Conservation (phyloP, 1,140 invertebrate genomes). For the Drosophila insularis region DNA sequence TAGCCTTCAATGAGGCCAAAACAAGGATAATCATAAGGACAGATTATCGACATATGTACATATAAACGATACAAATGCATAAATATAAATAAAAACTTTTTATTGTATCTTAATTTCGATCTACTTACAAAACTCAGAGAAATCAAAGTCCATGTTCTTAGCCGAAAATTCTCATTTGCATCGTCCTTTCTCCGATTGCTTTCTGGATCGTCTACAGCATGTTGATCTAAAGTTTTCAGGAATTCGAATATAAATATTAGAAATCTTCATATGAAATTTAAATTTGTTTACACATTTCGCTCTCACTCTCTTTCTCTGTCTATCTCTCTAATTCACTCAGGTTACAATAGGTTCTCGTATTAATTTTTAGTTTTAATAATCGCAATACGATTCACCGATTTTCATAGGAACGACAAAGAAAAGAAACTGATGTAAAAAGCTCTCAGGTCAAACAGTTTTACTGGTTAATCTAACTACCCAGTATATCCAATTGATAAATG, state of each 20-base stretch:
- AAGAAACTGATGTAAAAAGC: neutral
- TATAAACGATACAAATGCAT: neutral
- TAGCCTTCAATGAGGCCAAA: conserved; percentile 46
- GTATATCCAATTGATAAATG: neutral
- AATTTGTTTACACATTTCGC: neutral
- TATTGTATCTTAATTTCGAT: conserved; percentile 29
- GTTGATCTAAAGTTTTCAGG: neutral
- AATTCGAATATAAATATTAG: neutral
- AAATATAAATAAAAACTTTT: conserved; percentile 25
- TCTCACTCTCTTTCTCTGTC: neutral
- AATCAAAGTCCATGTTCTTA: conserved; percentile 72
- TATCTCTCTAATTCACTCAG: neutral
- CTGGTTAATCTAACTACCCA: neutral
- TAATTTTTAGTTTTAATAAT: neutral
- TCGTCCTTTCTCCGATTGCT: conserved; percentile 44
- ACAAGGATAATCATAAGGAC: conserved; percentile 35
- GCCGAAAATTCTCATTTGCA: conserved; percentile 52
- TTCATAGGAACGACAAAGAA: neutral
- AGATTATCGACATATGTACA: neutral
- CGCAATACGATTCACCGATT: conserved; percentile 6
- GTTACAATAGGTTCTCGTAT: neutral
- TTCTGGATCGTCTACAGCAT: conserved; percentile 47
- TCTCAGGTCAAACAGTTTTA: neutral
- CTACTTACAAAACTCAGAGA: conserved; percentile 69
- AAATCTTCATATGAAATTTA: neutral